Percentiles rank a stretch among this genome's conserved stretches.
phyloP scores from a whole-genome alignment of 2,888 invertebrate genomes.

The Ophion obscuratus region DNA sequence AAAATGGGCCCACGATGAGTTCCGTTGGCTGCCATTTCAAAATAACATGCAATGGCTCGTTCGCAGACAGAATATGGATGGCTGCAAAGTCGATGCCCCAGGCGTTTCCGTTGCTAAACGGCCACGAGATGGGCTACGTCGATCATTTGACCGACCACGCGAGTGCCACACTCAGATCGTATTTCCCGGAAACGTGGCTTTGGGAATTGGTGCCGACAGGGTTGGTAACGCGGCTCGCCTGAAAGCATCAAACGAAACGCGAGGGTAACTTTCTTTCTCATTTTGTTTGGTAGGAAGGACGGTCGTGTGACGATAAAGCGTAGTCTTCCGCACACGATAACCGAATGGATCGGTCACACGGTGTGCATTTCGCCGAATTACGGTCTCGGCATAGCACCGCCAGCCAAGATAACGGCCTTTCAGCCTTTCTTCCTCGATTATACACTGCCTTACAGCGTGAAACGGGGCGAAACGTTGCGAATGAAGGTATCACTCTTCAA shows the following conservation, averaged over 20 bases:
- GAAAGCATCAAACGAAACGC: background rate
- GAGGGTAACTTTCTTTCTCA: background rate
- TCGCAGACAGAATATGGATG: slow-evolving; percentile 75
- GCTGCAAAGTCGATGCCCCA: slow-evolving; percentile 77
- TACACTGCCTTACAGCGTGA: slow-evolving; percentile 88
- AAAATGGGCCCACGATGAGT: no score
- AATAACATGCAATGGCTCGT: background rate
- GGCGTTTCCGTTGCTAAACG: slow-evolving; percentile 75
- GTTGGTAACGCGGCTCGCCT: slow-evolving; percentile 74
- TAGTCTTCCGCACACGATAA: slow-evolving; percentile 87
- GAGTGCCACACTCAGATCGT: slow-evolving; percentile 82
- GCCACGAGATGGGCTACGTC: slow-evolving; percentile 77
- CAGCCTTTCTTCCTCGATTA: slow-evolving; percentile 92
- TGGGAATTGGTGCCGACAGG: slow-evolving; percentile 86
- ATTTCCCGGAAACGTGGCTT: slow-evolving; percentile 88
- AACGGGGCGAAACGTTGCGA: slow-evolving; percentile 88
- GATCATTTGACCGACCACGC: slow-evolving; percentile 76
- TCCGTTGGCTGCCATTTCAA: no score
- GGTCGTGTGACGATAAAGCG: slow-evolving; percentile 82
- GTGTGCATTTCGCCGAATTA: slow-evolving; percentile 85
- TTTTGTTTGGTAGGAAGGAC: slow-evolving; percentile 75
- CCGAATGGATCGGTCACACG: slow-evolving; percentile 87
- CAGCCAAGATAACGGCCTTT: slow-evolving; percentile 85
- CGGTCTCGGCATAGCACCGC: slow-evolving; percentile 85
- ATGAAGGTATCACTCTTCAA: slow-evolving; percentile 90